phyloP scores from a whole-genome alignment of 2,113 vertebrate genomes.

The Progne subis region DNA sequence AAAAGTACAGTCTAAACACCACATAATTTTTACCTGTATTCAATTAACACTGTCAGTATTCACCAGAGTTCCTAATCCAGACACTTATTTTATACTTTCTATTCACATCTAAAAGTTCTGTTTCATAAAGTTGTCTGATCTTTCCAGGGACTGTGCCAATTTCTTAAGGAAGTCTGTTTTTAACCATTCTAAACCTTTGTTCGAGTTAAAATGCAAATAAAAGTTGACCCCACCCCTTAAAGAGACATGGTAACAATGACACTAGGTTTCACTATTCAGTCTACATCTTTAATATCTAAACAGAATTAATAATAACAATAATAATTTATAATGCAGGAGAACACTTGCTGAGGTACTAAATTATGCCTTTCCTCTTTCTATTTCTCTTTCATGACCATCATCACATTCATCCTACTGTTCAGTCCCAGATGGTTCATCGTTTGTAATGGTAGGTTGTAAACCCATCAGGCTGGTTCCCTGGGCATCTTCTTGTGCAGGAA shows the following conservation, averaged over 20 bases:
- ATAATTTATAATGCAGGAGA: neutral
- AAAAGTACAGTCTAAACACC: neutral
- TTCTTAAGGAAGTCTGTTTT: neutral
- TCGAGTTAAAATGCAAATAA: neutral
- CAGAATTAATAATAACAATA: neutral
- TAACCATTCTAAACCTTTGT: neutral
- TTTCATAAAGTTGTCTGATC: neutral
- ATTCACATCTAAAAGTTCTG: neutral
- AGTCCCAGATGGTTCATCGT: neutral
- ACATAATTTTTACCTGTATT: neutral
- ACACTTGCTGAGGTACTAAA: neutral
- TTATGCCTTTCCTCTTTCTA: neutral
- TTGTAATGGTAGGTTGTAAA: neutral
- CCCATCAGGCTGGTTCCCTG: neutral
- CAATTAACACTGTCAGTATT: neutral
- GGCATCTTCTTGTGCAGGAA: neutral
- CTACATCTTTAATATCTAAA: neutral
- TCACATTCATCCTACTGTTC: neutral
- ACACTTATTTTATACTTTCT: neutral
- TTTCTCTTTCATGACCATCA: neutral
- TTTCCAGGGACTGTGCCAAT: neutral
- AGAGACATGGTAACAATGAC: neutral
- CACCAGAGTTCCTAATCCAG: neutral
- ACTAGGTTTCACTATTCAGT: neutral
- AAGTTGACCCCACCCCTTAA: neutral